Percentiles rank a stretch among this genome's conserved stretches.
Conservation (phyloP, 2,113 vertebrate genomes). For the Uria aalge region DNA sequence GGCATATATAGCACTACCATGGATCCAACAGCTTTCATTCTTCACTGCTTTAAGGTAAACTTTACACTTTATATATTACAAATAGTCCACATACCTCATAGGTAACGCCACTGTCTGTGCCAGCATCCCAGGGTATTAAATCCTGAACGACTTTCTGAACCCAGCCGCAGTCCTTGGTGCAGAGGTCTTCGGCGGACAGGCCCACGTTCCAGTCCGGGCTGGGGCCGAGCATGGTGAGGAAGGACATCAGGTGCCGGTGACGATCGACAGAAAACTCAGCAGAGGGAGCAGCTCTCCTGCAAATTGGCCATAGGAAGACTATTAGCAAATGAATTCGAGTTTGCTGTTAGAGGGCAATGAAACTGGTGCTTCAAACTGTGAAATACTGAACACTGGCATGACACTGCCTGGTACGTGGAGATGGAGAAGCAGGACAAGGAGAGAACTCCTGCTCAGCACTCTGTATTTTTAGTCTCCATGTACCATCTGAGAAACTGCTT, state of each 20-base stretch:
- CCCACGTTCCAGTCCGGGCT: conserved; percentile 98
- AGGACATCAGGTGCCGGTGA: conserved; percentile 94
- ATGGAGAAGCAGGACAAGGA: not conserved
- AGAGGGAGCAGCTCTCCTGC: conserved; percentile 93
- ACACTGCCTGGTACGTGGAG: accelerated
- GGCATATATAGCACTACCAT: accelerated
- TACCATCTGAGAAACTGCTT: not conserved
- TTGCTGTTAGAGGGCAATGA: not conserved
- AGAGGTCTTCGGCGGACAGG: conserved; percentile 92
- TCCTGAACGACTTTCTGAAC: conserved; percentile 93
- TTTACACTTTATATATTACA: not conserved
- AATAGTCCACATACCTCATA: conserved; percentile 82
- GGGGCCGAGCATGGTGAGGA: conserved; percentile 95
- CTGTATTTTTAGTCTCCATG: not conserved
- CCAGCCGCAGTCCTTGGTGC: conserved; percentile 98
- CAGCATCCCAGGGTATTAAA: conserved; percentile 97
- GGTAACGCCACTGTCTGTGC: conserved; percentile 92
- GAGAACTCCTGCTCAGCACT: not conserved
- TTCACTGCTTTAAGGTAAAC: not conserved
- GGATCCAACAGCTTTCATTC: not conserved
- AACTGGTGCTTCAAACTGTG: not conserved
- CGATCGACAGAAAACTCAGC: conserved; percentile 98
- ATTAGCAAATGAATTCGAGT: not conserved
- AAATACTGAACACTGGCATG: not conserved
- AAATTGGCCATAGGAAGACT: not conserved